Conservation (phyloP, 1,140 invertebrate genomes). For the Sitobion miscanthi region DNA sequence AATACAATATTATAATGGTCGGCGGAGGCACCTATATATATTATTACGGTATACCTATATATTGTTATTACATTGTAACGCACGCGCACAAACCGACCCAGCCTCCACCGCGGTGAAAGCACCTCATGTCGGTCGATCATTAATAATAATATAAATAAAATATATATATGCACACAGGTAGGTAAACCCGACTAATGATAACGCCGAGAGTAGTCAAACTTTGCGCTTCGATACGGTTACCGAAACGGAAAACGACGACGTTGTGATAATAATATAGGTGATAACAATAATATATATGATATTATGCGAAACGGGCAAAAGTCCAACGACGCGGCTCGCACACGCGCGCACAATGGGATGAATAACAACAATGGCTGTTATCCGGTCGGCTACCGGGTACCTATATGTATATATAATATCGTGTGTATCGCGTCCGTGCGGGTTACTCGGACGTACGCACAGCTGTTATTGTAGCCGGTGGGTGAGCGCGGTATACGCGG, state of each 20-base stretch:
- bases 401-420: too few species aligned
- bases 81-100: not conserved
- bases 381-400: constrained; percentile 4
- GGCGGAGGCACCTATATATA: not conserved
- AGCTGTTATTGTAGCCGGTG: too few species aligned
- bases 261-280: too few species aligned
- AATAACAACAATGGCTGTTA: constrained; percentile 46
- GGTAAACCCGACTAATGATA: too few species aligned
- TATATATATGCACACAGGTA: too few species aligned
- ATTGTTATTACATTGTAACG: not conserved
- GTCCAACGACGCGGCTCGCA: not conserved
- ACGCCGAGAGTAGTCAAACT: too few species aligned
- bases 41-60: not conserved
- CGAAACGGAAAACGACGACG: not conserved
- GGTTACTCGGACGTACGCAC: too few species aligned
- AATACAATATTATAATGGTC: not conserved
- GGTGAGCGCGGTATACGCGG: not conserved
- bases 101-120: not conserved
- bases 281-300: not conserved
- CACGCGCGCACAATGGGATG: not conserved
- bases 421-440: not conserved
- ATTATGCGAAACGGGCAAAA: constrained; percentile 12
- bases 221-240: not conserved
- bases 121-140: constrained; percentile 1
- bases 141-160: constrained; percentile 26